Conservation (phyloP, 2,113 vertebrate species). For the Muntiacus reevesi region DNA sequence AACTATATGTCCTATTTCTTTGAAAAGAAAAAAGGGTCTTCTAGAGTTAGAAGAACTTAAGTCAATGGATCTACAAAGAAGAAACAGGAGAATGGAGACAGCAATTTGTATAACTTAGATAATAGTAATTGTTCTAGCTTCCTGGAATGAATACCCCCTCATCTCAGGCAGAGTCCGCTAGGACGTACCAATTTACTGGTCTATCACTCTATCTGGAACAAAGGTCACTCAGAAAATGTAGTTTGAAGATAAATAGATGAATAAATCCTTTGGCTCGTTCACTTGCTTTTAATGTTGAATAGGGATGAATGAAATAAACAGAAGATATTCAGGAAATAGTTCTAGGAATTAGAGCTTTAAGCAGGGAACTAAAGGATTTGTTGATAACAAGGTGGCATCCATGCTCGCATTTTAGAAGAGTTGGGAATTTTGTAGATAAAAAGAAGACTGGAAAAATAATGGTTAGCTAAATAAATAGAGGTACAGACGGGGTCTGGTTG, state of each 20-base stretch:
- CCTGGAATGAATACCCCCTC: background rate
- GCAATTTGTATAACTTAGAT: background rate
- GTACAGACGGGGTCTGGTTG: background rate
- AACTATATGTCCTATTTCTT: background rate
- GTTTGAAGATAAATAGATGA: background rate
- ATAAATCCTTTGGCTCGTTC: background rate
- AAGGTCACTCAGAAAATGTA: background rate
- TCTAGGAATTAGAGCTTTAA: background rate
- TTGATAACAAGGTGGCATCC: background rate
- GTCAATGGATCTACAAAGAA: background rate
- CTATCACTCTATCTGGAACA: background rate
- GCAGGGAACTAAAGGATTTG: background rate
- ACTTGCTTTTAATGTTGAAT: background rate
- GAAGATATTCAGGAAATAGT: background rate
- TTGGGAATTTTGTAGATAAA: slow-evolving; percentile 4
- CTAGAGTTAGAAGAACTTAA: background rate
- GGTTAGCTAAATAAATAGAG: background rate
- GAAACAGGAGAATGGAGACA: background rate
- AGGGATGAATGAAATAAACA: background rate
- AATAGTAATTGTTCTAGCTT: background rate
- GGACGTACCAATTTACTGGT: background rate
- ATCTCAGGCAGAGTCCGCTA: background rate
- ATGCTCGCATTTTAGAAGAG: background rate
- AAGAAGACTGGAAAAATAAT: slow-evolving; percentile 12
- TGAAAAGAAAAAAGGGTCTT: background rate